Evolutionary conservation across 2,888 invertebrate genomes (phyloP), one percentile per base, ranked within the genome.

Genomic region (Allophyes oxyacanthae): DNA sequence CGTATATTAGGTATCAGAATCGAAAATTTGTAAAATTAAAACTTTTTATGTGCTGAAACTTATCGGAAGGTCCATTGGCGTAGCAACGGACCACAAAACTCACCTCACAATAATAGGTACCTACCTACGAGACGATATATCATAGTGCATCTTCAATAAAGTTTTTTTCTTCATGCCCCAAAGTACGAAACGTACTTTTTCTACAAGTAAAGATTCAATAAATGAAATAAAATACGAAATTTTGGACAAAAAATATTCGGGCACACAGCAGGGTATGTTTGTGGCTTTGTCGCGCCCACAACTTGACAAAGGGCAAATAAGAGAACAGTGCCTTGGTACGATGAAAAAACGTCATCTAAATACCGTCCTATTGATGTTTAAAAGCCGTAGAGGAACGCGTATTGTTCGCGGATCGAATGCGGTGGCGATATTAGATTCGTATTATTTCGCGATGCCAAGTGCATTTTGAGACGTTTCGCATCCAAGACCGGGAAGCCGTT

Each of bases 271-370:
- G 91, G 92, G 88, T 81, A 88, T 90, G 91, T 91, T 93, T 92
- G 93, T 85, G 92, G 92, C 89, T 86, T 91, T 92, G 92, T 93
- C 94, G 92, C 91, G 92, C 94, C 94, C 92, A 92, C 92, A 87
- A 87, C 84, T 81, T 81, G 81, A 93, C 93, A 94, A 94, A 90
- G 87, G 92, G 91, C 92, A 93, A 92, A 93, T 93, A 93, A 92
- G 90, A 89, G 93, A 92, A 93, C 90, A 91, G 83, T 91, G 78
- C 87, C 80, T 77, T 75, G 82, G 82, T 72, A 66, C 58, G 48
- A 57, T 72, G 83, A 90, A 88, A 91, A 92, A 93, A 92, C 85
- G 87, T 86, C 89, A 90, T 90, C 91, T 91, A 93, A 93, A 92
- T 93, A 92, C 87, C 82, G 77, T 86, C 83, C 92, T 87, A 93